Percentiles rank a stretch among this genome's conserved stretches.
Conservation (phyloP, 2,797 vertebrate species). For the Tapirus indicus region DNA sequence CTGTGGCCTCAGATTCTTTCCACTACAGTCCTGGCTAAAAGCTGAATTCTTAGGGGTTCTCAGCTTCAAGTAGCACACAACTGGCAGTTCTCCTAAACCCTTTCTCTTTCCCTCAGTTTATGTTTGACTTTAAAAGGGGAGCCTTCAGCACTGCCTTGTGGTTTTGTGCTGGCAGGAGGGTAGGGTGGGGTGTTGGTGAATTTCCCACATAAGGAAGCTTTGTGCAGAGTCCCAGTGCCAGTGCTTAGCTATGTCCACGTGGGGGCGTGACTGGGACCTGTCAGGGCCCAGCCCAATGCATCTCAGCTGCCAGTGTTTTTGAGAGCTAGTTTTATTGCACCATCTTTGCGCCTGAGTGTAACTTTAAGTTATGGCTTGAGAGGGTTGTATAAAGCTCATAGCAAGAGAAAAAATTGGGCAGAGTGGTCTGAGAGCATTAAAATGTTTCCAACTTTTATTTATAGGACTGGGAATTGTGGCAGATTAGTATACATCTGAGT, state of each 20-base stretch:
- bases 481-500: background rate
- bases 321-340: background rate
- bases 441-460: constrained; percentile 4
- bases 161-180: background rate
- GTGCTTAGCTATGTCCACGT: constrained; percentile 59
- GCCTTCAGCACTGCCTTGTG: background rate
- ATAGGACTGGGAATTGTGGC: background rate
- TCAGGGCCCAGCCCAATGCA: background rate
- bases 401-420: background rate
- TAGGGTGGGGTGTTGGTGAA: background rate
- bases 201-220: background rate
- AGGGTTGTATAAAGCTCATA: background rate
- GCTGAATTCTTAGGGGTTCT: background rate
- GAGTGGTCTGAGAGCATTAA: background rate
- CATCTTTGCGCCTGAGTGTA: background rate
- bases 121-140: constrained; percentile 6
- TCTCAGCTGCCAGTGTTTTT: background rate
- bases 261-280: constrained; percentile 23
- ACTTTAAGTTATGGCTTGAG: background rate
- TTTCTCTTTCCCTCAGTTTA: background rate
- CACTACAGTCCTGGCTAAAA: fast-evolving
- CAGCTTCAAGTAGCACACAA: background rate
- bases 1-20: fast-evolving
- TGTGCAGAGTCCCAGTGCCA: background rate
- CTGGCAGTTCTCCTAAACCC: background rate